phyloP scores from a whole-genome alignment of 2,113 vertebrate species.

The Strigops habroptila region DNA sequence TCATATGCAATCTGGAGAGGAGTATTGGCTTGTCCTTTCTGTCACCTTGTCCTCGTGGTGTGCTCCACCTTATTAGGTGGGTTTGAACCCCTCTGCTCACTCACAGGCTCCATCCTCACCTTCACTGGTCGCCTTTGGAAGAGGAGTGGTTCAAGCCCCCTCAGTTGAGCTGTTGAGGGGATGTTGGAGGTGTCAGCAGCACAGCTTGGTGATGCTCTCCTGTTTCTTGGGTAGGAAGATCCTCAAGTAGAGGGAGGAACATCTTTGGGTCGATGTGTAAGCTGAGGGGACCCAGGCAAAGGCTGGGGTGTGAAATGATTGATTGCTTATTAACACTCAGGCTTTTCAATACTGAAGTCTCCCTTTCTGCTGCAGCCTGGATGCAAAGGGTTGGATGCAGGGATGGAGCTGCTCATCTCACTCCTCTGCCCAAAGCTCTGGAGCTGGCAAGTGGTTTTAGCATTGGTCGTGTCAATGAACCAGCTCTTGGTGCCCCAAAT shows the following conservation, averaged over 20 bases:
- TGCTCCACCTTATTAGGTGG: background rate
- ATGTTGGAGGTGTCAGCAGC: background rate
- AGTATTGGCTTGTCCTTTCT: background rate
- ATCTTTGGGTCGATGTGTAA: background rate
- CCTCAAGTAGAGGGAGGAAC: no score
- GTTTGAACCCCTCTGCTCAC: rapidly evolving
- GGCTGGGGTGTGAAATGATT: background rate
- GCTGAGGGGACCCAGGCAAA: background rate
- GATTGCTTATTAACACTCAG: no score
- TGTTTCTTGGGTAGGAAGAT: background rate
- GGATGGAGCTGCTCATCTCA: background rate
- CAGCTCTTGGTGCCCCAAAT: background rate
- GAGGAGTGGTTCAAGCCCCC: background rate
- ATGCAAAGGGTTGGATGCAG: background rate
- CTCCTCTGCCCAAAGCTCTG: background rate
- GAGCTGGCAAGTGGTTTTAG: background rate
- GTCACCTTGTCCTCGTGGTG: background rate
- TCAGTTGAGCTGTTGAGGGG: background rate
- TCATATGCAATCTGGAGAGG: background rate
- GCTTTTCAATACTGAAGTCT: background rate
- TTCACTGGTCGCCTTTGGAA: background rate
- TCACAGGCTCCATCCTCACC: background rate
- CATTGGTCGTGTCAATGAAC: rapidly evolving
- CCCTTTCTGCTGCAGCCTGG: background rate
- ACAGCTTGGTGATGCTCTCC: rapidly evolving